Evolutionary conservation across 2,888 invertebrate species (phyloP), one percentile per base, ranked within the genome.

Genomic region (Amiota mariae): DNA sequence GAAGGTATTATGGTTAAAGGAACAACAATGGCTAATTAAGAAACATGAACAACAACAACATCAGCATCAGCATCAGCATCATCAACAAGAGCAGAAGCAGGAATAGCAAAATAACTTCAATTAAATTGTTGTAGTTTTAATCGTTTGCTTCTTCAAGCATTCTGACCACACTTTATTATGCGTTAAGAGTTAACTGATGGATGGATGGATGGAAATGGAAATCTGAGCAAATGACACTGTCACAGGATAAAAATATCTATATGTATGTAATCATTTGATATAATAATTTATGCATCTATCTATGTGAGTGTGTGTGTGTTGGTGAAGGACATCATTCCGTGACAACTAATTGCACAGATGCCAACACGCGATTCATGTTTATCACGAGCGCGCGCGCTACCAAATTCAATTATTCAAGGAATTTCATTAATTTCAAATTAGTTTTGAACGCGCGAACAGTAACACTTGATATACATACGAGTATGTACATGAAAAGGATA

Each of bases 391-490:
- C 36, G 36, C 36, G 36, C 36, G 81, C 85, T 80, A 85, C 84
- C 6, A 82, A 81, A 86, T 86, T 85, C 87, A 85, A 85, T 85
- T 87, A 85, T 85, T 85, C 78, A 87, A 82, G 84, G 84, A 83
- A 85, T 87, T 87, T 86, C 85, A 85, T 85, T 86, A 85, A 87
- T 86, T 85, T 82, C 78, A 85, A 87, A 87, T 85, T 87, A 87
- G 84, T 81, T 82, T 80, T 78, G 79, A 79, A 79, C 80, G 83
- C 82, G 82, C 81, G 84, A 82, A 77, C 77, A 81, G 82, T 78
- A 79, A 81, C 82, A 84, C 82, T 81, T 79, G 46, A 81, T 76
- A 54, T 56, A 72, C n/a, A n/a, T n/a, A n/a, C n/a, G n/a, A n/a
- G n/a, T n/a, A n/a, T n/a, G n/a, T n/a, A n/a, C 66, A 56, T 13